Conservation (phyloP, 2,113 vertebrate species). For the Talpa occidentalis region DNA sequence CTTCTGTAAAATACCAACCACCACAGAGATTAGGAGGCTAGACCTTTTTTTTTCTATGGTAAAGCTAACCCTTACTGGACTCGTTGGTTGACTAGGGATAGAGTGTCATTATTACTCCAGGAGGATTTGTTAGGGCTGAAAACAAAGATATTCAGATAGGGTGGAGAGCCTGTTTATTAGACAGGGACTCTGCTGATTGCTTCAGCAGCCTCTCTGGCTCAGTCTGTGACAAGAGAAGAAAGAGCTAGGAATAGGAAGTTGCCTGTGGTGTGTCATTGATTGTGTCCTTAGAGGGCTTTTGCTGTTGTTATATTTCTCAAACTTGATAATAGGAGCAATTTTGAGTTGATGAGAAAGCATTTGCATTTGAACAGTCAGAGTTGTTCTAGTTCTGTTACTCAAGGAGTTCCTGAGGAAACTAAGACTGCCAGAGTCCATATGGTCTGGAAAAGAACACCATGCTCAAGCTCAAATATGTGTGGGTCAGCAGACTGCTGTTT, state of each 20-base stretch:
- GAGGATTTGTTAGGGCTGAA: background rate
- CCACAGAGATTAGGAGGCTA: background rate
- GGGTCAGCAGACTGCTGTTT: constrained; percentile 54
- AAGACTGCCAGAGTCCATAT: constrained; percentile 68
- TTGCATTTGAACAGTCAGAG: constrained; percentile 75
- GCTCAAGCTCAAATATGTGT: constrained; percentile 55
- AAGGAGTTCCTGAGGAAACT: constrained; percentile 74
- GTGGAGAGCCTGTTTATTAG: background rate
- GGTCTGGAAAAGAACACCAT: constrained; percentile 66
- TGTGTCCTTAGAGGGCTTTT: constrained; percentile 71
- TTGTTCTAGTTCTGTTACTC: constrained; percentile 71
- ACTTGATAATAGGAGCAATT: constrained; percentile 74
- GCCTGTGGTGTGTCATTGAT: constrained; percentile 38
- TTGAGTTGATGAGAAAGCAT: constrained; percentile 73
- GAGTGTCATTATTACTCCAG: background rate
- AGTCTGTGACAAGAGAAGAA: constrained; percentile 13
- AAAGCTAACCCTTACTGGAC: background rate
- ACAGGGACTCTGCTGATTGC: background rate
- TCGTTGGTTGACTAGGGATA: background rate
- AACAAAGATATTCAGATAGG: background rate
- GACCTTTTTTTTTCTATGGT: background rate
- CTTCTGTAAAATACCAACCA: background rate
- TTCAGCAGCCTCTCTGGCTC: background rate
- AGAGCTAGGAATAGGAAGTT: background rate
- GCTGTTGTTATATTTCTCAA: constrained; percentile 65